Evolutionary conservation across 1,140 invertebrate species (phyloP).

Genomic region (Aphidius gifuensis): DNA sequence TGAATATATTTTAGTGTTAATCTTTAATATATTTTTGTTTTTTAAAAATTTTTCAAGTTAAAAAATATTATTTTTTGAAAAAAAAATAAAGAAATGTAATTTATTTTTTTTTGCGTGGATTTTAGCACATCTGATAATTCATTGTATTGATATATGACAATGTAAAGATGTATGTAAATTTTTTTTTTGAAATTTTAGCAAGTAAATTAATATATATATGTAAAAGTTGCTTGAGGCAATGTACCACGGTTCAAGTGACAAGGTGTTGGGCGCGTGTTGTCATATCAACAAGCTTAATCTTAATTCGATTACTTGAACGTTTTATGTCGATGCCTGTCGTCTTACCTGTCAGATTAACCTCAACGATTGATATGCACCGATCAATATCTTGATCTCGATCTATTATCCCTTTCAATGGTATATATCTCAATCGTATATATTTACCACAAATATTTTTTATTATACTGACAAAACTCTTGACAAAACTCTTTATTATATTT

Average conservation of each 20-base stretch:
- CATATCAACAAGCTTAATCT: slow-evolving; percentile 29
- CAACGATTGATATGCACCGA: background rate
- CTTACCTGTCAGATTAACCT: slow-evolving; percentile 5
- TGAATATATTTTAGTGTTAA: too few species aligned
- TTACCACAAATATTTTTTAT: background rate
- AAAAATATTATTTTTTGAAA: too few species aligned
- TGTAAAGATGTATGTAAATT: too few species aligned
- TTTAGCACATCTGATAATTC: background rate
- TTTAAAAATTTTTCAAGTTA: too few species aligned
- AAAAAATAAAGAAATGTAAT: background rate
- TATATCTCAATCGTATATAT: background rate
- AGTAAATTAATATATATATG: background rate
- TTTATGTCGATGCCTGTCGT: slow-evolving; percentile 1
- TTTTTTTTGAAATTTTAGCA: background rate
- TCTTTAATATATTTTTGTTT: too few species aligned
- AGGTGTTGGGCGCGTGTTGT: slow-evolving; percentile 31
- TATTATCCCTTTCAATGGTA: background rate
- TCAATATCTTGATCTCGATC: slow-evolving; percentile 10
- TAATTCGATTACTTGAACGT: slow-evolving; percentile 30
- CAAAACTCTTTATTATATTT: too few species aligned
- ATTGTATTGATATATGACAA: too few species aligned
- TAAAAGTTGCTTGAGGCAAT: slow-evolving; percentile 24
- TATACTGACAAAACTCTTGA: too few species aligned
- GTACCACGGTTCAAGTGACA: slow-evolving; percentile 24
- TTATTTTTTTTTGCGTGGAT: background rate